Evolutionary conservation across 53 echinoderm and acorn worm genomes (phyloP).

Genomic region (Paracentrotus lividus): DNA sequence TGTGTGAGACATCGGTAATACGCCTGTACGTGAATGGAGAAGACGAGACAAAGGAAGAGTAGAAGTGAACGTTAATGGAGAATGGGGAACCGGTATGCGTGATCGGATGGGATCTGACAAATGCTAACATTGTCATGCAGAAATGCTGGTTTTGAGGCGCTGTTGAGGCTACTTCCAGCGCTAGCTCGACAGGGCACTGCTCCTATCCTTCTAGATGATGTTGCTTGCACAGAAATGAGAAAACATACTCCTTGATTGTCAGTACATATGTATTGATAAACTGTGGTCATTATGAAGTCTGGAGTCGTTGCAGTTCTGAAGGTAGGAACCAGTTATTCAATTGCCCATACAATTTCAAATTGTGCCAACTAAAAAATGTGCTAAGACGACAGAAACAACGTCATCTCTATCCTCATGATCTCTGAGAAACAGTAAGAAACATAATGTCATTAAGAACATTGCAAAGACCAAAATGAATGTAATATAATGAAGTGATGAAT

Average conservation of each 20-base stretch:
- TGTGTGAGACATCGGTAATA: not conserved
- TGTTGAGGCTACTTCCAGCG: conserved; percentile 37
- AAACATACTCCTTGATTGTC: not conserved
- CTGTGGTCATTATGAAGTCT: not conserved
- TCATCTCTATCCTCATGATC: no score
- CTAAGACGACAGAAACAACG: no score
- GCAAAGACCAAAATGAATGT: no score
- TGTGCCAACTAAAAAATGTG: no score
- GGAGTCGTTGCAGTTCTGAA: not conserved
- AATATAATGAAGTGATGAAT: no score
- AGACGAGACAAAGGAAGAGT: conserved; percentile 30
- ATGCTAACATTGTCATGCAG: conserved; percentile 9
- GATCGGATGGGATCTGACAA: not conserved
- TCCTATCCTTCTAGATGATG: not conserved
- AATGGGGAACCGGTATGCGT: conserved; percentile 71
- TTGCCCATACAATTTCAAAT: not conserved
- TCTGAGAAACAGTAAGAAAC: no score
- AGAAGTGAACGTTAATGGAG: conserved; percentile 1
- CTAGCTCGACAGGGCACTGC: not conserved
- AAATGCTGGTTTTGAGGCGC: conserved; percentile 29
- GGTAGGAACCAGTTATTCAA: no score
- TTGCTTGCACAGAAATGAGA: not conserved
- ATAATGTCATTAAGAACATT: no score
- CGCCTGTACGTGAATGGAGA: conserved; percentile 40
- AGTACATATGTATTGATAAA: not conserved